Conservation (phyloP, 1,140 invertebrate genomes). For the Dendroctonus ponderosae region DNA sequence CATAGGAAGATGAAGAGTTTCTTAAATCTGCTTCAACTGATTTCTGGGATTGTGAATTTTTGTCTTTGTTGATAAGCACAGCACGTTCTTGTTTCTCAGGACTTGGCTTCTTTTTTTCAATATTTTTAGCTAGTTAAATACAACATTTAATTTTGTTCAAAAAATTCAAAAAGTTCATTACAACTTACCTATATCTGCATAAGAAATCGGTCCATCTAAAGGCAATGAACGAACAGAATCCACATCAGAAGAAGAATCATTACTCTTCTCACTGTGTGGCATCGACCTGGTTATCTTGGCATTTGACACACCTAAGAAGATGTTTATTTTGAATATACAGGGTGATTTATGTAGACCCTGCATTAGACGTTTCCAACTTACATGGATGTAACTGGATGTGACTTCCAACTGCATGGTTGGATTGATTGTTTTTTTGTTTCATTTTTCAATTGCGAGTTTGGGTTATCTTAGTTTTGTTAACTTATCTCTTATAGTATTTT, state of each 20-base stretch:
- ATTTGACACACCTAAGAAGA: constrained; percentile 18
- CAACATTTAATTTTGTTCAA: neutral
- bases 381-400: too few relatives aligned
- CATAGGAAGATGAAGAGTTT: too few relatives aligned
- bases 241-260: constrained; percentile 67
- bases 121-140: constrained; percentile 29
- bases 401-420: too few relatives aligned
- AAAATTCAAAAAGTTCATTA: neutral
- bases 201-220: constrained; percentile 64
- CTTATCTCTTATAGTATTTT: too few relatives aligned
- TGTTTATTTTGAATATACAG: too few relatives aligned
- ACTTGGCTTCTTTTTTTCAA: constrained; percentile 30
- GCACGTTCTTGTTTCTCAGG: constrained; percentile 21
- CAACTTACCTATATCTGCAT: constrained; percentile 70
- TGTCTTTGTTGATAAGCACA: constrained; percentile 22
- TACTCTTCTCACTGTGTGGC: constrained; percentile 71
- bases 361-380: too few relatives aligned
- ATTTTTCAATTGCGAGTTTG: too few relatives aligned
- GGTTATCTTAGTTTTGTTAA: too few relatives aligned
- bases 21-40: too few relatives aligned
- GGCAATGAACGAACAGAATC: constrained; percentile 74
- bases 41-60: constrained; percentile 14
- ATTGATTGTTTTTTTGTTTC: too few relatives aligned
- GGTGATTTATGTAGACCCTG: too few relatives aligned
- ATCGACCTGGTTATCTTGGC: constrained; percentile 60